Evolutionary conservation across 2,797 vertebrate species (phyloP).

Genomic region (Periophthalmus magnuspinnatus): DNA sequence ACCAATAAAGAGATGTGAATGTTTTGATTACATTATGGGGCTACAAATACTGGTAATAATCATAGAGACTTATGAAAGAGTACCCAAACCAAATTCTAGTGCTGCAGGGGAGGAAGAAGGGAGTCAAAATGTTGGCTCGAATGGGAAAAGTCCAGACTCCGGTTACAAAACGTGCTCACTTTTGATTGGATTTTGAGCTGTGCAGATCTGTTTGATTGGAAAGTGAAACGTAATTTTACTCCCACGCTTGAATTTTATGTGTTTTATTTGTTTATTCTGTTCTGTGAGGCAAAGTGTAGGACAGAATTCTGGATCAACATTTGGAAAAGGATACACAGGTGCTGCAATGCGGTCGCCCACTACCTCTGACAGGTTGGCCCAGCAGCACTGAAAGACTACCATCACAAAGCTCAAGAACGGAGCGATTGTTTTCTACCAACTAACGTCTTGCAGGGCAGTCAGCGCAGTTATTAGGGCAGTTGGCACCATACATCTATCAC

Average conservation of each 20-base stretch:
- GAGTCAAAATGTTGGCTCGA: not conserved
- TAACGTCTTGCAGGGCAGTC: too few relatives aligned
- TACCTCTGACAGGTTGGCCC: not conserved
- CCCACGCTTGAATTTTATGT: not conserved
- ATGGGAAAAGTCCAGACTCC: not conserved
- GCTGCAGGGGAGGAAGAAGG: conserved; percentile 17
- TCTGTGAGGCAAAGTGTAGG: not conserved
- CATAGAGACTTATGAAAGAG: conserved; percentile 49
- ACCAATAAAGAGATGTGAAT: conserved; percentile 63
- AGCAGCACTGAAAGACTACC: not conserved
- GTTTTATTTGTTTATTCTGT: conserved; percentile 3
- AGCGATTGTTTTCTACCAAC: not conserved
- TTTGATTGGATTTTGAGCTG: not conserved
- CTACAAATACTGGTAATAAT: conserved; percentile 62
- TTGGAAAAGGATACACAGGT: not conserved
- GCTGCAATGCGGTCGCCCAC: not conserved
- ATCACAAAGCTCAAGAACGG: not conserved
- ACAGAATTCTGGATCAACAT: not conserved
- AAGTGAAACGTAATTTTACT: not conserved
- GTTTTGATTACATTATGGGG: conserved; percentile 64
- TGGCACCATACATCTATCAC: too few relatives aligned
- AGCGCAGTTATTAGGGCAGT: too few relatives aligned
- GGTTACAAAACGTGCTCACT: not conserved
- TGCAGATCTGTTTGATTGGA: conserved; percentile 2
- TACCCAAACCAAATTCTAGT: conserved; percentile 25